Evolutionary conservation across 1,140 invertebrate genomes (phyloP).

Genomic region (Zaprionus inermis): DNA sequence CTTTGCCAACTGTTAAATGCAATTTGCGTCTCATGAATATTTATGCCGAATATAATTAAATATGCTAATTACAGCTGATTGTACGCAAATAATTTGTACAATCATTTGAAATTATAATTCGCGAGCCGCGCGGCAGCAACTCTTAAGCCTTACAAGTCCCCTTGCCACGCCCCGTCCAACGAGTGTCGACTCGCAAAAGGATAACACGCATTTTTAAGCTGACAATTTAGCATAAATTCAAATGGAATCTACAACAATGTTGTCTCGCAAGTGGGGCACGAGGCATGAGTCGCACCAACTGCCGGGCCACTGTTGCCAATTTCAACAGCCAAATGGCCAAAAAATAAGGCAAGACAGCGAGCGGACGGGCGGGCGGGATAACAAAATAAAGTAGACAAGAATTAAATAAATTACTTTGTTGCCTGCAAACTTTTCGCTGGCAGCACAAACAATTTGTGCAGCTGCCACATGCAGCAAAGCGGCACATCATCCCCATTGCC

Average conservation of each 20-base stretch:
- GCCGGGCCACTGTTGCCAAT: conserved; percentile 66
- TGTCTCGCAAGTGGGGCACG: conserved; percentile 14
- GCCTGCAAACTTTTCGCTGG: conserved; percentile 68
- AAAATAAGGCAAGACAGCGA: conserved; percentile 2
- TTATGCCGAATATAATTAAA: conserved; percentile 78
- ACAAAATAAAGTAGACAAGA: conserved; percentile 33
- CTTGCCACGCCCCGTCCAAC: background rate
- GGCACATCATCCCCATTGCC: background rate
- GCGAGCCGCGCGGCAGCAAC: conserved; percentile 14
- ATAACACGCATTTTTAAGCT: conserved; percentile 74
- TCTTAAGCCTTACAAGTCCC: conserved; percentile 29
- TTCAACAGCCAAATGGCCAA: conserved; percentile 49
- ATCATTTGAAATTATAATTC: conserved; percentile 82
- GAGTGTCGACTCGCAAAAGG: conserved; percentile 47
- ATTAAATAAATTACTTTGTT: conserved; percentile 82
- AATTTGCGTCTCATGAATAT: conserved; percentile 78
- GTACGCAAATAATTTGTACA: conserved; percentile 71
- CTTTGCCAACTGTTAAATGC: conserved; percentile 58
- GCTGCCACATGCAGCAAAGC: conserved; percentile 53
- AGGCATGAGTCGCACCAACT: conserved; percentile 24
- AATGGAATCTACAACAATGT: conserved; percentile 68
- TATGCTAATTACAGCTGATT: conserved; percentile 82
- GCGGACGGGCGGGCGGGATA: background rate
- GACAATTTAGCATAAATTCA: conserved; percentile 80
- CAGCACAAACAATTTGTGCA: conserved; percentile 74